Evolutionary conservation across 2,888 invertebrate genomes (phyloP).

Genomic region (Digitonthophagus gazella): DNA sequence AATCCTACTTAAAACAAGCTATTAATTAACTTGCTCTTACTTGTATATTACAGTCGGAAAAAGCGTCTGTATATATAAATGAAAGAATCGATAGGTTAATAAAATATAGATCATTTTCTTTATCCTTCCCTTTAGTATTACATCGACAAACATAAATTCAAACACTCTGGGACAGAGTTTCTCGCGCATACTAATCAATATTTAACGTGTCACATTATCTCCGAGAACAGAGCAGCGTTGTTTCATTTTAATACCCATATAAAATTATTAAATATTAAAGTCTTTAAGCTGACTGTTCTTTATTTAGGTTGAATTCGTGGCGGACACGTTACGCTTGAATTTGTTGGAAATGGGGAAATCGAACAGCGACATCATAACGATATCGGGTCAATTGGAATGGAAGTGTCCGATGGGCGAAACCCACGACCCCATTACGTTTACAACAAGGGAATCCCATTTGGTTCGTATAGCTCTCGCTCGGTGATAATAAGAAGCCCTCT

Average conservation of each 20-base stretch:
- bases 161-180: background rate
- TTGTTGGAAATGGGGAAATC: conserved; percentile 84
- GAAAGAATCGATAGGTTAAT: background rate
- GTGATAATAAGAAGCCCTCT: conserved; percentile 1
- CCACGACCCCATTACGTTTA: conserved; percentile 89
- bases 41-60: background rate
- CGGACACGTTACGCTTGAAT: conserved; percentile 84
- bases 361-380: conserved; percentile 73
- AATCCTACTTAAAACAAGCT: too few species aligned
- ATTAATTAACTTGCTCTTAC: too few species aligned
- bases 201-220: background rate
- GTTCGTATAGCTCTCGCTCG: conserved; percentile 56
- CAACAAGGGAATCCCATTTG: conserved; percentile 87
- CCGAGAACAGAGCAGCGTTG: background rate
- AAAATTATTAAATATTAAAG: too few species aligned
- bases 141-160: background rate
- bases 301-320: conserved; percentile 83
- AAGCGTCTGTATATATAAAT: background rate
- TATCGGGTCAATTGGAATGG: conserved; percentile 82
- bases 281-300: too few species aligned
- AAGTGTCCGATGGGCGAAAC: conserved; percentile 82
- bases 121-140: background rate
- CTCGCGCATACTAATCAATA: background rate
- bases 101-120: background rate
- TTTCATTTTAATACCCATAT: too few species aligned